Percentiles rank a stretch among this genome's conserved stretches.
Conservation (phyloP, 1,140 invertebrate genomes). For the Drosophila mojavensis region DNA sequence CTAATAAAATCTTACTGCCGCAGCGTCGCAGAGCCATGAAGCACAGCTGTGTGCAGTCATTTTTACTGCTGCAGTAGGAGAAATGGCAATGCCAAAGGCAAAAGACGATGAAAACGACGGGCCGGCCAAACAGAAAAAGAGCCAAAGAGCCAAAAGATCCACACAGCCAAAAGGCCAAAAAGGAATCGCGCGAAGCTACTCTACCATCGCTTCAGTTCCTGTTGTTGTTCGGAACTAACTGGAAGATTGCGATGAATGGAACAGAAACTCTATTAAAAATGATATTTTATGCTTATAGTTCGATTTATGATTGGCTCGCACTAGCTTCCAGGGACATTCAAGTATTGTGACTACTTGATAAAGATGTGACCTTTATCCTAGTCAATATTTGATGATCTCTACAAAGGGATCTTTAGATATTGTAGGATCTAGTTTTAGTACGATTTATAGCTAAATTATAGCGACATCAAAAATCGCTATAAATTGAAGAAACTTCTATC, state of each 20-base stretch:
- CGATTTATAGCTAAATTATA: too few relatives aligned
- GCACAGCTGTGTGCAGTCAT: constrained; percentile 81
- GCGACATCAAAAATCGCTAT: too few relatives aligned
- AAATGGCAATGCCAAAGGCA: constrained; percentile 27
- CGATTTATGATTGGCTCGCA: constrained; percentile 14
- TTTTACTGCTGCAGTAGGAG: constrained; percentile 75
- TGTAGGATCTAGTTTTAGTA: too few relatives aligned
- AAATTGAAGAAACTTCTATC: too few relatives aligned
- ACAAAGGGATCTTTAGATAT: too few relatives aligned
- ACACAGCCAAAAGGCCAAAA: constrained; percentile 34
- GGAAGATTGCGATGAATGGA: constrained; percentile 21
- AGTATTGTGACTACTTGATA: too few relatives aligned
- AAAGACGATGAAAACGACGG: constrained; percentile 40
- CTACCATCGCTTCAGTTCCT: neutral
- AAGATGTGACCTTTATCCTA: too few relatives aligned
- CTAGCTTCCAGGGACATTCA: neutral
- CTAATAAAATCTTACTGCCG: constrained; percentile 82
- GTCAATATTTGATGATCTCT: too few relatives aligned
- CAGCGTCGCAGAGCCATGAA: constrained; percentile 70
- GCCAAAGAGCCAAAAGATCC: constrained; percentile 12
- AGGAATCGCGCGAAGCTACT: constrained; percentile 12
- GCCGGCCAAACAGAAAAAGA: constrained; percentile 31
- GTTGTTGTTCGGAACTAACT: constrained; percentile 19
- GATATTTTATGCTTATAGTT: constrained; percentile 5
- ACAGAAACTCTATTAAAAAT: neutral